Base-by-base conservation (phyloP, 2,113 vertebrate genomes). In the Pelusios castaneus region DNA sequence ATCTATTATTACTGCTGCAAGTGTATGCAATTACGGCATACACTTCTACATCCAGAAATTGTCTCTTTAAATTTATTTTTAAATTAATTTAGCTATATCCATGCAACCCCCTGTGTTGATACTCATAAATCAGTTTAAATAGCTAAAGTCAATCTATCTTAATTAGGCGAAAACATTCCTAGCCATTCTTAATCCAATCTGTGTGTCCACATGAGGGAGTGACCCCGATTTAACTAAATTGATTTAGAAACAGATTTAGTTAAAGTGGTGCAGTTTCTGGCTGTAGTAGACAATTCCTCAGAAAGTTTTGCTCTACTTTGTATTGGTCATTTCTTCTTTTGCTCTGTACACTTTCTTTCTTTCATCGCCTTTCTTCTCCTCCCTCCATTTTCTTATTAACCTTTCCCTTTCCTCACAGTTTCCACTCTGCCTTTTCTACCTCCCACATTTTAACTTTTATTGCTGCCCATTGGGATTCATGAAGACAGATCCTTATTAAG, bases 211-310 rank as follows among this genome's bases (percentile, higher is more conserved):
- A 0, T 38, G 67, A 86, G 41, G 82, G 4, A 52, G 47, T 92
- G 67, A 67, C 49, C 6, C 11, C 8, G 31, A 11, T 58, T 93
- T 81, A 79, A 86, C 25, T 86, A 55, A 70, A 81, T n/a, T 67
- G 17, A 73, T 92, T 96, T 94, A 75, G 41, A 92, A 95, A 92
- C 10, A 84, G 43, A 80, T 78, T 49, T 82, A 67, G 5, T 91
- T 85, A 43, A 82, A 89, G 34, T 84, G 38, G 43, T 67, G 22
- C 25, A 89, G 5, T 82, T 73, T 17, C 75, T 73, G 88, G 56
- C 24, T 82, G 70, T 12, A 84, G 70, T 14, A 84, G 52, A 88
- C 55, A 7, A 91, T 49, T 25, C n/a, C 80, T 73, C 52, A 73
- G 80, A 80, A 45, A 16, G 11, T 21, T 45, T 43, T 54, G 49